These are phyloP conservation scores for Heteractis magnifica DNA, from an alignment of 92 coral and sea anemone genomes.

Conservation along the genomic window DNA sequence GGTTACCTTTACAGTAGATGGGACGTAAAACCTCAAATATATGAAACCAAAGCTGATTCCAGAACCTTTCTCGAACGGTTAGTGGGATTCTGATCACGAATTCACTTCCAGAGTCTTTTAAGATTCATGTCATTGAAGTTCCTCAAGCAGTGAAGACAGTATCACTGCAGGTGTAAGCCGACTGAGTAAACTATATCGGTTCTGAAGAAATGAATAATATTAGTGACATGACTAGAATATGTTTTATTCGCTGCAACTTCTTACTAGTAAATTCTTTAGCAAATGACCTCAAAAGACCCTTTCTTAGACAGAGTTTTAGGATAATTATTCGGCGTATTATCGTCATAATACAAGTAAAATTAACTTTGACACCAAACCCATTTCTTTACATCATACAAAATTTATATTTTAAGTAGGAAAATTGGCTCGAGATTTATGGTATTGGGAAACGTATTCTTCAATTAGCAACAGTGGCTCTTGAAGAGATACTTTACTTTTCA, in stretches of 20 bases:
- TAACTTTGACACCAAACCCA: background rate
- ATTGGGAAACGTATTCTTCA: too few species aligned
- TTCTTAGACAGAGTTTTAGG: background rate
- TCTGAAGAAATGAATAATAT: background rate
- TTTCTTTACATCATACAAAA: background rate
- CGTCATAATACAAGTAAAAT: too few species aligned
- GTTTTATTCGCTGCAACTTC: background rate
- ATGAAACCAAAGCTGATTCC: background rate
- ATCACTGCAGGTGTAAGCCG: background rate
- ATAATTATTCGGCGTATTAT: too few species aligned
- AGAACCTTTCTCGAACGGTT: background rate
- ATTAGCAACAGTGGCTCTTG: too few species aligned
- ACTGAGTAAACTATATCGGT: background rate
- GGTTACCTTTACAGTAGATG: background rate
- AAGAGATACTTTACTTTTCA: too few species aligned
- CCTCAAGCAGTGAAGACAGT: background rate
- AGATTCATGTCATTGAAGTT: background rate
- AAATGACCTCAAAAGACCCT: background rate
- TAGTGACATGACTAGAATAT: background rate
- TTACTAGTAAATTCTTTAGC: background rate
- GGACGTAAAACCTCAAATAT: background rate
- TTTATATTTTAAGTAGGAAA: too few species aligned
- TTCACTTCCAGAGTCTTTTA: background rate
- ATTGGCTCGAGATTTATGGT: too few species aligned
- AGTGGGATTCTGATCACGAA: background rate